Base-by-base conservation (phyloP, 1,140 invertebrate genomes). In the Dendroctonus valens region DNA sequence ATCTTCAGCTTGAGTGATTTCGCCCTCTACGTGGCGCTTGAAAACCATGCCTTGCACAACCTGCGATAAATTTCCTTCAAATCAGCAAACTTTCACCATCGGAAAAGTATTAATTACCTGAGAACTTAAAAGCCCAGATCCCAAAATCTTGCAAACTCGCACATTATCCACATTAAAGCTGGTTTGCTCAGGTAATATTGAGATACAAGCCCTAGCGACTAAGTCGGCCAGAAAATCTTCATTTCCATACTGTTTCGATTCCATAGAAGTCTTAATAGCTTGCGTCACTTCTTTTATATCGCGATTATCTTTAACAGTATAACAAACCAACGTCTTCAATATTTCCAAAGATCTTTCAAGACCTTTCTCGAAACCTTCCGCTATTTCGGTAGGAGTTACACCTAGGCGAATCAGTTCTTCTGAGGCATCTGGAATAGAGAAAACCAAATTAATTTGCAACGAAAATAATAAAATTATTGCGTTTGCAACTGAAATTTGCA, bases 161-260 rank as follows among this genome's bases (percentile, higher is more conserved):
- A 99, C 89, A 82, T 98, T 99, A 78, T 99, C 98, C 42, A 99
- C 97, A 83, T 98, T 98, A 78, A 99, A 99, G 38, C 89, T 89
- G 2, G 87, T 87, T 69, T 91, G 85, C 73, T 93, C 89, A 3
- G 94, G 91, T 44, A 97, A 75, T 69, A 97, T 93, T 11, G 92
- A 91, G 52, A 96, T 87, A 79, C 96, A 99, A 40, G 97, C 96
- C 77, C 94, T 87, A 26, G 89, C 83, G 40, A 99, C 90, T 7
- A 99, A 81, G 26, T 86, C 84, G 42, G 94, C 83, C 2, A 99
- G 80, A 75, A 97, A 92, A 70, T 99, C 93, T 84, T 99, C 97
- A 81, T 95, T 88, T 8, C 97, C 97, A 82, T 94, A 97, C 76
- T 99, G 97, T 82, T 99, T 99, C 59, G 95, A 97, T 90, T 97